phyloP scores from a whole-genome alignment of 2,113 vertebrate species.

The Oryctolagus cuniculus region mOryCun1.1 NC_091435.1:72837501-72838000 shows the following conservation, averaged over 20 bases:
- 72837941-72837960: not conserved
- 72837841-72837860: not conserved
- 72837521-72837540: not conserved
- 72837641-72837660: not conserved
- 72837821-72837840: not conserved
- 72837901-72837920: not conserved
- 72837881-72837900: not conserved
- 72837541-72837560: not conserved
- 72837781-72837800: not conserved
- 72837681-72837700: not conserved
- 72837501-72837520: not conserved
- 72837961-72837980: not conserved
- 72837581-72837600: not conserved
- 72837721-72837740: not conserved
- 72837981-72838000: not conserved
- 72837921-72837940: not conserved
- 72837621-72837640: not conserved
- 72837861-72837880: not conserved
- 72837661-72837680: not conserved
- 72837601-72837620: not conserved
- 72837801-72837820: constrained; percentile 33
- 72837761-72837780: not conserved
- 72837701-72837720: constrained; percentile 26
- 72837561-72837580: not conserved
- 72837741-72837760: not conserved